Evolutionary conservation across 2,888 invertebrate species (phyloP), one percentile per base, ranked within the genome.

Genomic region (Subacronicta megacephala): DNA sequence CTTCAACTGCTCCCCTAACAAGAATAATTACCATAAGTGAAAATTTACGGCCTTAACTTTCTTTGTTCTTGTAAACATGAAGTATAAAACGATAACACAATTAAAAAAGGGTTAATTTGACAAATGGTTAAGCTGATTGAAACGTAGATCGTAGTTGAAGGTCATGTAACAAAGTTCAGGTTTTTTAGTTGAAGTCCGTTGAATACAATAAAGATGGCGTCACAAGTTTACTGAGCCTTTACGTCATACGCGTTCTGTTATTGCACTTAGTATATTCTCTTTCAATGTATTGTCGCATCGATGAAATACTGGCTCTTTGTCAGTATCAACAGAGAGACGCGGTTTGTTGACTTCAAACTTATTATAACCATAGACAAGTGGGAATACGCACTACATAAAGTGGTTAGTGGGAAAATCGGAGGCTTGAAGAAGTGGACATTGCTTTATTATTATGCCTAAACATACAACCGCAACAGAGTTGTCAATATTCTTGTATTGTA

Each of bases 151-250:
- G 26, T 51, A 41, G 45, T 60, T 66, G 45, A 67, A 61, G 75
- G 72, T 58, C 51, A 43, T 46, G 40, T 33, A 38, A 50, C 57
- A 53, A 62, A 62, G 70, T 70, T 66, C 40, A 56, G 40, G 43
- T 40, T 57, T 55, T 42, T 51, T 58, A 55, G 53, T 60, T 15
- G 64, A 18, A 46, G 40, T 51, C 38, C 13, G 43, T 7, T 9
- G 43, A 38, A 41, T 45, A 66, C 46, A 72, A 37, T 54, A 40
- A 49, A 55, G 53, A 63, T 74, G 69, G 64, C 78, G 75, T 79
- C 80, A 77, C 65, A 59, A 72, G 61, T 77, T 73, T 74, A 70
- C 60, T 74, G 75, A 75, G 51, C 62, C 73, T 46, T 49, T 58
- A 63, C 74, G 74, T 77, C 77, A 72, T 75, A 69, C 50, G 44